A percentile compares a stretch with the other conserved stretches of the same genome.
Conservation (phyloP, 2,797 vertebrate genomes). For the Morelia viridis region DNA sequence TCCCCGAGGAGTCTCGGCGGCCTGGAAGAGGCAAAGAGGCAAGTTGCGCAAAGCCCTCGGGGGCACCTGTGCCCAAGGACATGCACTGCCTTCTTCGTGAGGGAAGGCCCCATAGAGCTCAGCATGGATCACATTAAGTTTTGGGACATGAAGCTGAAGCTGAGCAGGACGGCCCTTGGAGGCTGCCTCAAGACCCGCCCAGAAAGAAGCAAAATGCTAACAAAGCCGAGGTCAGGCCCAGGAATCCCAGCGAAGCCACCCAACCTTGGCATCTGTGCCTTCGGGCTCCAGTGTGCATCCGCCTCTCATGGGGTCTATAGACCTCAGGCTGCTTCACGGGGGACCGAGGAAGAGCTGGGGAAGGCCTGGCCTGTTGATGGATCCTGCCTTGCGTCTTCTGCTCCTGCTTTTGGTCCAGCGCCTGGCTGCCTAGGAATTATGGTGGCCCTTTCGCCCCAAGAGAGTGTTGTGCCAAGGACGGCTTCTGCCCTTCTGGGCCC, state of each 20-base stretch:
- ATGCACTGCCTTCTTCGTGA: neutral
- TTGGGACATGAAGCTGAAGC: neutral
- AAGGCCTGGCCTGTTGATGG: neutral
- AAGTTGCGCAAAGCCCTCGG: neutral
- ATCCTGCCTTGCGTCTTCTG: neutral
- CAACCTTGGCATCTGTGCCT: neutral
- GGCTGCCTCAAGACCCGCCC: neutral
- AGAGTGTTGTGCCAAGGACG: neutral
- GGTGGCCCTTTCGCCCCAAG: neutral
- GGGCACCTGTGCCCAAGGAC: neutral
- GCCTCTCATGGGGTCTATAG: neutral
- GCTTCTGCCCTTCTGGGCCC: neutral
- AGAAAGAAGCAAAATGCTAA: neutral
- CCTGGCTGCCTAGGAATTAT: neutral
- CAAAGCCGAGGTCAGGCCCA: too few species aligned
- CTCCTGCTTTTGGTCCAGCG: neutral
- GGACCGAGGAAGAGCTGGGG: neutral
- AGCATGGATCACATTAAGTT: neutral
- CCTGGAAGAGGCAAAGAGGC: slow-evolving; percentile 61
- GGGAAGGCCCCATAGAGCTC: neutral
- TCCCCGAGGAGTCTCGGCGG: slow-evolving; percentile 85
- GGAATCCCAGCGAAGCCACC: neutral
- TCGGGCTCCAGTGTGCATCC: neutral
- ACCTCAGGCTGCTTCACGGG: too few species aligned
- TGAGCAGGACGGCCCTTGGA: neutral